These are phyloP conservation scores for Microcebus lehilahytsara DNA, from an alignment of 2,113 vertebrate species.

Conservation along the genomic window DNA sequence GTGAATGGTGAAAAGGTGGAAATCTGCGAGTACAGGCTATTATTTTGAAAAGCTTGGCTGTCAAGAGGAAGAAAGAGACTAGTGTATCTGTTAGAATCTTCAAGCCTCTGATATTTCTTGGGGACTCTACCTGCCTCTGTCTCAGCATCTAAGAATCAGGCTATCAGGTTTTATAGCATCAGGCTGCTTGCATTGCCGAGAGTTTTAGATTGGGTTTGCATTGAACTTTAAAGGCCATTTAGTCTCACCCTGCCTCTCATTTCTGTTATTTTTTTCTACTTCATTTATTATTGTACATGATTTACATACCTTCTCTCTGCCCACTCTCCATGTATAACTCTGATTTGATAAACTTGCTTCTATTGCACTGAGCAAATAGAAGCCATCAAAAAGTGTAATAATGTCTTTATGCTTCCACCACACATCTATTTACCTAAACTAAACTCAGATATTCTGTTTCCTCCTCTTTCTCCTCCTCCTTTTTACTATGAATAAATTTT, in stretches of 20 bases:
- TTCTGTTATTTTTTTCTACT: background rate
- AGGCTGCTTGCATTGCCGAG: background rate
- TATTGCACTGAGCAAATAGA: background rate
- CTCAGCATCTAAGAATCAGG: background rate
- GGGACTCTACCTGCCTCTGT: background rate
- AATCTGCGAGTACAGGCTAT: background rate
- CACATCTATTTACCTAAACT: rapidly evolving
- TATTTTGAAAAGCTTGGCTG: background rate
- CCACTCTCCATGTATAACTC: background rate
- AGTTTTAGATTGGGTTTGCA: background rate
- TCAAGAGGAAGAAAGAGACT: background rate
- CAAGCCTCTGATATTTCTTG: background rate
- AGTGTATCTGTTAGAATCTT: background rate
- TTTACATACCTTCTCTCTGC: background rate
- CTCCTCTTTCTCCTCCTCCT: background rate
- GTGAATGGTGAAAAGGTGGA: background rate
- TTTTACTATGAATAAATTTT: background rate
- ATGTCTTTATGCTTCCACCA: background rate
- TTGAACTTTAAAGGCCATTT: background rate
- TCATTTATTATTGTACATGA: background rate
- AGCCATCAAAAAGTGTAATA: background rate
- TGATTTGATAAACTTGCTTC: background rate
- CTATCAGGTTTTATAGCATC: rapidly evolving
- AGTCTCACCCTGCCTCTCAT: background rate
- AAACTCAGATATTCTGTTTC: background rate